Conservation (phyloP, 2,113 vertebrate species). For the Microcebus tavaratra region DNA sequence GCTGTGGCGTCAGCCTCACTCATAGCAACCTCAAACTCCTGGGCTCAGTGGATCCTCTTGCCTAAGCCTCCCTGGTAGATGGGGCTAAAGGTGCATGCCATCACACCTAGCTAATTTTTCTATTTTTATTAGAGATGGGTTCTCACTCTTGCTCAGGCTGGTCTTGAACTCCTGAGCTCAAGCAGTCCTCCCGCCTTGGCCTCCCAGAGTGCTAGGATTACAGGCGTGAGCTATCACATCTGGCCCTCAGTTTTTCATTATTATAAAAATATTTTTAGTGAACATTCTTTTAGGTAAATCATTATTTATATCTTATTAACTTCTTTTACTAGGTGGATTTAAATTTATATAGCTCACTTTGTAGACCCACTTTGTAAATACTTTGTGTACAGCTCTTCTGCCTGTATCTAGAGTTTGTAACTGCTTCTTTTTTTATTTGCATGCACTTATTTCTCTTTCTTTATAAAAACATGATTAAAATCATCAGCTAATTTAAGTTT, state of each 20-base stretch:
- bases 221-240: too few relatives aligned
- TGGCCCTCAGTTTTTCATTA: not conserved
- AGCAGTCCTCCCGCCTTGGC: too few relatives aligned
- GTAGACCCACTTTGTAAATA: not conserved
- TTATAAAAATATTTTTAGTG: conserved; percentile 34
- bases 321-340: conserved; percentile 34
- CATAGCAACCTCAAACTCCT: too few relatives aligned
- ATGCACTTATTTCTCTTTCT: not conserved
- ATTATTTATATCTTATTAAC: not conserved
- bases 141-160: too few relatives aligned
- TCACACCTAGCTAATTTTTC: too few relatives aligned
- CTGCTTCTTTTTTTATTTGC: conserved; percentile 27
- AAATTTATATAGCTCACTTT: conserved; percentile 38
- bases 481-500: not conserved
- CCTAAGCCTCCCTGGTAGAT: too few relatives aligned
- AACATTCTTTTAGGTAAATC: conserved; percentile 38
- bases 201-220: too few relatives aligned
- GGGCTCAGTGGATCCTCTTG: too few relatives aligned
- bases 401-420: conserved; percentile 48
- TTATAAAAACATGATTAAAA: conserved; percentile 53
- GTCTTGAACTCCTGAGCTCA: too few relatives aligned
- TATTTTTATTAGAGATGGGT: too few relatives aligned
- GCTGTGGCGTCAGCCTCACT: too few relatives aligned
- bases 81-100: too few relatives aligned
- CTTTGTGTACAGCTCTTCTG: conserved; percentile 14